Conservation (phyloP, 1,140 invertebrate genomes). For the Drosophila kanapiae region DNA sequence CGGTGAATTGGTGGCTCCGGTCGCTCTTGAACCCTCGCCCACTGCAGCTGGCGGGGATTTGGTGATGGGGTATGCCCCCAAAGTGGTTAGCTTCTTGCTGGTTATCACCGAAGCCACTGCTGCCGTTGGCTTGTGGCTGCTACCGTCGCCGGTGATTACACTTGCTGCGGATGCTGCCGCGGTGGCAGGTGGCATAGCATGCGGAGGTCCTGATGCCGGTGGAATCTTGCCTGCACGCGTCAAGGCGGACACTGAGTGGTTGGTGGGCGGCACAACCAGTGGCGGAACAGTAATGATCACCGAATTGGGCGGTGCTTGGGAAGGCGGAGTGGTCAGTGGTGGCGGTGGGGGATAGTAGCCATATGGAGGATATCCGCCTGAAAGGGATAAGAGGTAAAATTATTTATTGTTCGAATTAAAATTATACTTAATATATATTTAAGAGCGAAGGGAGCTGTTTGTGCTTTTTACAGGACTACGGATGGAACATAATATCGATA, state of each 20-base stretch:
- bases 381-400: neutral
- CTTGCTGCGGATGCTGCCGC: slow-evolving; percentile 12
- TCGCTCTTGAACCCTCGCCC: slow-evolving; percentile 39
- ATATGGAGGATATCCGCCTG: slow-evolving; percentile 76
- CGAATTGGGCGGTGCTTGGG: slow-evolving; percentile 64
- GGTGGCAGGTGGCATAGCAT: slow-evolving; percentile 13
- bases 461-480: too few relatives aligned
- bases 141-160: slow-evolving; percentile 2
- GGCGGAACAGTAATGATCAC: slow-evolving; percentile 72
- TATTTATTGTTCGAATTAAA: too few relatives aligned
- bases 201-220: slow-evolving; percentile 25
- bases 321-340: slow-evolving; percentile 65
- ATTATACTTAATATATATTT: too few relatives aligned
- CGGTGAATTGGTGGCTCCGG: slow-evolving; percentile 47
- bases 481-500: too few relatives aligned
- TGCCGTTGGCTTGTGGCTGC: slow-evolving; percentile 7
- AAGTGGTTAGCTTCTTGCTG: slow-evolving; percentile 75
- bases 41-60: slow-evolving; percentile 67
- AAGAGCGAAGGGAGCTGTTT: too few relatives aligned
- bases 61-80: slow-evolving; percentile 70
- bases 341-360: slow-evolving; percentile 81
- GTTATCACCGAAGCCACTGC: slow-evolving; percentile 51
- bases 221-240: slow-evolving; percentile 59
- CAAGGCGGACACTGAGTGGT: slow-evolving; percentile 65
- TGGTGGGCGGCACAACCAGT: slow-evolving; percentile 52